phyloP scores from a whole-genome alignment of 2,113 vertebrate species.

The Alces alces region DNA sequence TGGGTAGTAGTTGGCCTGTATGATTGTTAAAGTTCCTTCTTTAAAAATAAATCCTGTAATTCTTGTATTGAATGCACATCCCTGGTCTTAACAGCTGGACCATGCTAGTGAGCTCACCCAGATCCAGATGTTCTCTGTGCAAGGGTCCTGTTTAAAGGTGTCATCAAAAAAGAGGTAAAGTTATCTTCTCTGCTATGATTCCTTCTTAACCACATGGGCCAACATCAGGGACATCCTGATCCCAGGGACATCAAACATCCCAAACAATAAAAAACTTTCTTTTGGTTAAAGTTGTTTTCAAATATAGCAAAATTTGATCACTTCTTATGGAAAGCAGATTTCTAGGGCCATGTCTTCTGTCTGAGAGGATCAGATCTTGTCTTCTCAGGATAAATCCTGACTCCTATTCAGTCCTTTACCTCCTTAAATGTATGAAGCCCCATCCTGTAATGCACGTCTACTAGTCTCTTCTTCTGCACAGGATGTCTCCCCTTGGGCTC shows the following conservation, averaged over 20 bases:
- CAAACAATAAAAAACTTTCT: background rate
- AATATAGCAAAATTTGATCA: background rate
- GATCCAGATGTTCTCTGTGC: background rate
- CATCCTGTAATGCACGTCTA: accelerated
- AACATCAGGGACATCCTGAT: background rate
- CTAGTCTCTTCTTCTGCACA: background rate
- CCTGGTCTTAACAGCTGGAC: background rate
- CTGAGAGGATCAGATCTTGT: background rate
- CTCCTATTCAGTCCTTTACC: background rate
- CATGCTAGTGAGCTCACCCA: background rate
- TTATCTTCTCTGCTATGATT: background rate
- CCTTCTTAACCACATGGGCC: background rate
- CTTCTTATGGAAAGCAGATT: background rate
- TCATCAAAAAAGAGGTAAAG: background rate
- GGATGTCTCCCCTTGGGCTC: accelerated
- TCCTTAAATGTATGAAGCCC: background rate
- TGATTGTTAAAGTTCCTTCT: background rate
- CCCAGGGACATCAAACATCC: background rate
- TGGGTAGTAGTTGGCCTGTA: background rate
- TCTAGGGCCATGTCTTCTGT: background rate
- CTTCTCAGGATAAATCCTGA: background rate
- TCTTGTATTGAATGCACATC: background rate
- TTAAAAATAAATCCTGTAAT: background rate
- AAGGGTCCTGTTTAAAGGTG: background rate
- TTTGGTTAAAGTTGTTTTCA: background rate